Conservation (phyloP, 2,888 invertebrate genomes). For the Argynnis bischoffii region DNA sequence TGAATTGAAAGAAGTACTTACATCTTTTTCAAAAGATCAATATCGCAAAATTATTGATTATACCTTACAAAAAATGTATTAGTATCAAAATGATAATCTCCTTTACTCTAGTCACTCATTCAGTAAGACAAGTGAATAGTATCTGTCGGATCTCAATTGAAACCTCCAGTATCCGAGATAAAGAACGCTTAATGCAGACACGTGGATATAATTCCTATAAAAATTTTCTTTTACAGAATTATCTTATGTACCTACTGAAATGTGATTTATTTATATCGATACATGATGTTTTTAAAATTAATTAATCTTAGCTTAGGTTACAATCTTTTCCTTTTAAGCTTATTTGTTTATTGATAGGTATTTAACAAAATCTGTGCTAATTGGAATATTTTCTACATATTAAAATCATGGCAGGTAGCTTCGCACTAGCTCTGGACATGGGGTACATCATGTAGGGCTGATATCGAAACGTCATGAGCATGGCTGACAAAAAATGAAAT, state of each 20-base stretch:
- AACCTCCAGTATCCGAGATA: constrained; percentile 10
- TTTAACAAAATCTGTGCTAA: no score
- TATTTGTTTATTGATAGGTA: no score
- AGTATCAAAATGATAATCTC: constrained; percentile 9
- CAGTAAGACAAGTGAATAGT: constrained; percentile 17
- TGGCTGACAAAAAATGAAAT: no score
- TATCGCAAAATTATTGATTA: neutral
- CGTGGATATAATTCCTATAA: constrained; percentile 5
- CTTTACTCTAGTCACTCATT: neutral
- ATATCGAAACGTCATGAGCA: no score
- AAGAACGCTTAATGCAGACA: neutral
- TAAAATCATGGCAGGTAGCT: no score
- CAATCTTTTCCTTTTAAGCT: no score
- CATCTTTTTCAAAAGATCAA: neutral
- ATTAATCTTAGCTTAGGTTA: no score
- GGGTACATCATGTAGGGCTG: no score
- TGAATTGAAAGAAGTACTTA: no score
- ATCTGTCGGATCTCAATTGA: constrained; percentile 20
- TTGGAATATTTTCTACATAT: no score
- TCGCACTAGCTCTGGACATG: no score
- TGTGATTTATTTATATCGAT: neutral
- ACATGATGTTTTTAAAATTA: no score
- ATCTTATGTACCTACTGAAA: neutral
- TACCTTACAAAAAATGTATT: constrained; percentile 1
- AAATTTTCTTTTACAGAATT: constrained; percentile 3